Percentiles rank a stretch among this genome's conserved stretches.
phyloP scores from a whole-genome alignment of 2,888 invertebrate species.

The Criorhina ranunculi region DNA sequence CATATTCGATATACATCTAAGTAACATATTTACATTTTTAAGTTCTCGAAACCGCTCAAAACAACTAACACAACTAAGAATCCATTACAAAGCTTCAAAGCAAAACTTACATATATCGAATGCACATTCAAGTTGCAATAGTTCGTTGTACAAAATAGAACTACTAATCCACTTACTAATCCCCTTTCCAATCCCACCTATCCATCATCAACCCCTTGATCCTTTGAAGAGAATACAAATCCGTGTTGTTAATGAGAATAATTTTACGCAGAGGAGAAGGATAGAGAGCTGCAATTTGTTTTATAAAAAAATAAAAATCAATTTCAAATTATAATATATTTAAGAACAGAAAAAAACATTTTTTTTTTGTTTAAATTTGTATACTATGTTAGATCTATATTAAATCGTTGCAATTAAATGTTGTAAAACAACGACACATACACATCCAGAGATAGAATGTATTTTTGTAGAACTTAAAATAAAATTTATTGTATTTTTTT shows the following conservation, averaged over 20 bases:
- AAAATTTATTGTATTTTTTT: slow-evolving; percentile 62
- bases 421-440: slow-evolving; percentile 69
- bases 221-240: slow-evolving; percentile 36
- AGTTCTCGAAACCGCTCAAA: slow-evolving; percentile 16
- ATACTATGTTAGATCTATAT: slow-evolving; percentile 54
- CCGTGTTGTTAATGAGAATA: slow-evolving; percentile 50
- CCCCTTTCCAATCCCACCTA: slow-evolving; percentile 51
- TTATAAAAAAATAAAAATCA: slow-evolving; percentile 30
- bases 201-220: slow-evolving; percentile 48
- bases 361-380: slow-evolving; percentile 35
- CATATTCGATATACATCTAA: background rate
- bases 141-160: slow-evolving; percentile 78
- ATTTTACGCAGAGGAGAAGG: slow-evolving; percentile 82
- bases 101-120: background rate
- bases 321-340: slow-evolving; percentile 61
- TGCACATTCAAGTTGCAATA: slow-evolving; percentile 29
- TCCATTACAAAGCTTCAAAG: slow-evolving; percentile 11
- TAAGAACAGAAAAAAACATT: slow-evolving; percentile 38
- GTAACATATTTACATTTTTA: background rate
- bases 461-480: slow-evolving; percentile 72
- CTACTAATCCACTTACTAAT: too few species aligned
- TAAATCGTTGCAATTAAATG: slow-evolving; percentile 64
- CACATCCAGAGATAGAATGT: slow-evolving; percentile 64
- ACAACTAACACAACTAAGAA: slow-evolving; percentile 19
- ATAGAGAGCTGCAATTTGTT: slow-evolving; percentile 81